Evolutionary conservation across 2,113 vertebrate genomes (phyloP).

Genomic region (Muntiacus reevesi): DNA sequence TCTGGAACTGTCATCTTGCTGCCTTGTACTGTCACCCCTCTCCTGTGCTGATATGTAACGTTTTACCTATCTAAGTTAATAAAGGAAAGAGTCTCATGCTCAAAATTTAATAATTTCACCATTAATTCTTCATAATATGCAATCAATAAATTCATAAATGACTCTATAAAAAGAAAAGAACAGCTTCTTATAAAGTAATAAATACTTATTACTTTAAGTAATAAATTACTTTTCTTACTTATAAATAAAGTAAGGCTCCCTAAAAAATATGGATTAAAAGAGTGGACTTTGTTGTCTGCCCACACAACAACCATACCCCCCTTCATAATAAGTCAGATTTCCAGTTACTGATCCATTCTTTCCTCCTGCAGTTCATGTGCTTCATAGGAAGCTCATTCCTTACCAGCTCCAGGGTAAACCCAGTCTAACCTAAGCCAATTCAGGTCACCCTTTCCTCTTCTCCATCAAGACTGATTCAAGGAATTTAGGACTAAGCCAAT

Average conservation of each 20-base stretch:
- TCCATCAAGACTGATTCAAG: not conserved
- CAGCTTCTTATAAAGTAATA: not conserved
- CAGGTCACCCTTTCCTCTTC: not conserved
- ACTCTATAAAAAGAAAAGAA: not conserved
- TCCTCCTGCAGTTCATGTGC: not conserved
- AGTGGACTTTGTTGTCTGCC: not conserved
- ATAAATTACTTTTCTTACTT: not conserved
- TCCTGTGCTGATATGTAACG: not conserved
- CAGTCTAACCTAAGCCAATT: not conserved
- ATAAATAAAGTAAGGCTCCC: not conserved
- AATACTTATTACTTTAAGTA: no score
- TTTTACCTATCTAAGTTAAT: not conserved
- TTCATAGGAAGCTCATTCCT: not conserved
- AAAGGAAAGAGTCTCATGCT: not conserved
- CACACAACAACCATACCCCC: not conserved
- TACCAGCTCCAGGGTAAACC: not conserved
- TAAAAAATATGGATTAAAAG: not conserved
- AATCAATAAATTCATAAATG: constrained; percentile 24
- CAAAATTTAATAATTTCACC: not conserved
- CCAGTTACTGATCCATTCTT: not conserved
- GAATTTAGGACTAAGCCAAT: not conserved
- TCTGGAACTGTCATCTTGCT: not conserved
- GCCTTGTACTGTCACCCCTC: not conserved
- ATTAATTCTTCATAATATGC: constrained; percentile 23
- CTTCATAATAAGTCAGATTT: not conserved